A percentile compares a stretch with the other conserved stretches of the same genome.
Evolutionary conservation across 2,113 vertebrate species (phyloP).

Genomic region (Willisornis vidua): DNA sequence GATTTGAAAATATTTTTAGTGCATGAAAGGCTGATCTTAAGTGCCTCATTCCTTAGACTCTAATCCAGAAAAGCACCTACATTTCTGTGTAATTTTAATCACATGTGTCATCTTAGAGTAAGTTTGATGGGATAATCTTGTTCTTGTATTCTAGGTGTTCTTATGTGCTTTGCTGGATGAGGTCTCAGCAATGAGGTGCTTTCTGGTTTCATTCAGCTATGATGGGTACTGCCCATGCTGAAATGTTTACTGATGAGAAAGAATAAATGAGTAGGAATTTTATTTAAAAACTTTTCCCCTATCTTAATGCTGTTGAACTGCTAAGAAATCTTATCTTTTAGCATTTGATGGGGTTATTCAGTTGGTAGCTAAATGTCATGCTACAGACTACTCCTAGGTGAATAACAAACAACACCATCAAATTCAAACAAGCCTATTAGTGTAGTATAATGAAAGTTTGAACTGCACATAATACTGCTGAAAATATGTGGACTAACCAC

Average conservation of each 20-base stretch:
- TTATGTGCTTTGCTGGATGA: background rate
- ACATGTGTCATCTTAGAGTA: background rate
- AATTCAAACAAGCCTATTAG: conserved; percentile 50
- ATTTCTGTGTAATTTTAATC: background rate
- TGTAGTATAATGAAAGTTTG: conserved; percentile 48
- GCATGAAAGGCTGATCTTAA: background rate
- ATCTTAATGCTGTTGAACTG: conserved; percentile 25
- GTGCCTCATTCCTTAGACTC: background rate
- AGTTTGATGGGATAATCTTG: background rate
- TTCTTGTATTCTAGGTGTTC: background rate
- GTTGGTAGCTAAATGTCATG: conserved; percentile 41
- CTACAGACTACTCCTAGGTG: conserved; percentile 36
- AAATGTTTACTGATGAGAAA: conserved; percentile 42
- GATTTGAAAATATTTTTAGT: conserved; percentile 64
- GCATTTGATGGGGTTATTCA: conserved; percentile 55
- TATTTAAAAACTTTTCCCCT: conserved; percentile 38
- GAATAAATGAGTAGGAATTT: conserved; percentile 26
- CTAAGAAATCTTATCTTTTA: conserved; percentile 64
- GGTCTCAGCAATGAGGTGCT: background rate
- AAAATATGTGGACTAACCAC: background rate
- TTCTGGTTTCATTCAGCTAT: background rate
- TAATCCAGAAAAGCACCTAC: background rate
- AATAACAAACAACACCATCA: conserved; percentile 39
- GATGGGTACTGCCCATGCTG: background rate
- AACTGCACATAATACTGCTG: conserved; percentile 2